phyloP scores from a whole-genome alignment of 2,797 vertebrate genomes.

The Hirundo rustica region DNA sequence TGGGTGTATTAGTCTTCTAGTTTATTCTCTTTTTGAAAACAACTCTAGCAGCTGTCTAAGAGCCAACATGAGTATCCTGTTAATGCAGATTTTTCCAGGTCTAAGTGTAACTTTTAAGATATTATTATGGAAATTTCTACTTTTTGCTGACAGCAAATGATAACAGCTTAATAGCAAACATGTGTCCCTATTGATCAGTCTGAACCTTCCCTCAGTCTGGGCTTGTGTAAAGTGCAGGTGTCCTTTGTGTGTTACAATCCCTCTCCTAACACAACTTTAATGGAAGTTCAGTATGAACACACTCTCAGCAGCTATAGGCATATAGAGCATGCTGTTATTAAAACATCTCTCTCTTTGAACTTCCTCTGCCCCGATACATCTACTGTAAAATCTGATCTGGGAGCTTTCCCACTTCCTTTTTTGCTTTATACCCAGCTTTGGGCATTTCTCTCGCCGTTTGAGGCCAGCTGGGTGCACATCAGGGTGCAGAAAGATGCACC shows the following conservation, averaged over 20 bases:
- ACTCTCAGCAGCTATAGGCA: background rate
- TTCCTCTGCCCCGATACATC: background rate
- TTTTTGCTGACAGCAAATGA: background rate
- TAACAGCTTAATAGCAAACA: conserved; percentile 11
- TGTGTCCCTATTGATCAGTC: background rate
- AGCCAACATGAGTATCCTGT: background rate
- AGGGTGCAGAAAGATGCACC: background rate
- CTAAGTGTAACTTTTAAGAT: background rate
- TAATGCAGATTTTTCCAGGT: background rate
- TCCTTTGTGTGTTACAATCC: background rate
- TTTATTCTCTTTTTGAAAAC: background rate
- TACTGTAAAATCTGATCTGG: background rate
- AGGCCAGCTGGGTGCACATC: background rate
- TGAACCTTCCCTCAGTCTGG: background rate
- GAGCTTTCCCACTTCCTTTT: background rate
- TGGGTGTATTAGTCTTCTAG: background rate
- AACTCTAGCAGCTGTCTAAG: background rate
- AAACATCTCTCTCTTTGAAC: background rate
- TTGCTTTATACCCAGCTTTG: background rate
- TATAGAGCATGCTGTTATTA: background rate
- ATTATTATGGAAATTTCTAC: background rate
- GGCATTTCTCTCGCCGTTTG: background rate
- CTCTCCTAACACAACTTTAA: background rate
- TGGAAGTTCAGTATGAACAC: background rate
- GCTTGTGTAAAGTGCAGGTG: background rate